These are phyloP conservation scores for Lepidurus packardi DNA, from an alignment of 1,140 invertebrate species.

Conservation along the genomic window DNA sequence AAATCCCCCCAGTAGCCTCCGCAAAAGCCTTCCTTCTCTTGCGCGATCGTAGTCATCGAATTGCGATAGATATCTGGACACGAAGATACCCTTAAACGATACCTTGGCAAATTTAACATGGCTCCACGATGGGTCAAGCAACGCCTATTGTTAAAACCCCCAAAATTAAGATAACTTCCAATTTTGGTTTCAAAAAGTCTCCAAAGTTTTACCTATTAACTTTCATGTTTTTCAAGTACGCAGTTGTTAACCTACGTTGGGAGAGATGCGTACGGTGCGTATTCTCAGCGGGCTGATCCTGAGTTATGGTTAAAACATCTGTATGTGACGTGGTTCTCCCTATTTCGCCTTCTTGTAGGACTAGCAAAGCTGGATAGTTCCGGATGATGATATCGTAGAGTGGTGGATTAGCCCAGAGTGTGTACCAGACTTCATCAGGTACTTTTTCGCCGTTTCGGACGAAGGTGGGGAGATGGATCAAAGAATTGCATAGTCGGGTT, in stretches of 20 bases:
- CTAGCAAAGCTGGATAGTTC: constrained; percentile 31
- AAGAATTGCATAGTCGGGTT: constrained; percentile 61
- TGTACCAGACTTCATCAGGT: constrained; percentile 64
- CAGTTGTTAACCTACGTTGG: constrained; percentile 7
- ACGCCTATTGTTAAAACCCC: constrained; percentile 28
- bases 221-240: constrained; percentile 32
- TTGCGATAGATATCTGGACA: constrained; percentile 85
- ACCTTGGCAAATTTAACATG: constrained; percentile 70
- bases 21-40: constrained; percentile 69
- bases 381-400: constrained; percentile 60
- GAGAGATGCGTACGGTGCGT: neutral
- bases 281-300: constrained; percentile 3
- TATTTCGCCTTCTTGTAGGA: constrained; percentile 10
- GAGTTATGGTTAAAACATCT: neutral
- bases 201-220: constrained; percentile 23
- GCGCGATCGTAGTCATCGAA: constrained; percentile 76
- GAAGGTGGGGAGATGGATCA: constrained; percentile 75
- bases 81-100: constrained; percentile 74
- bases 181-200: constrained; percentile 11
- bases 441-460: constrained; percentile 64
- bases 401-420: constrained; percentile 61
- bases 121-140: constrained; percentile 76
- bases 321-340: neutral
- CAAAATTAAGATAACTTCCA: constrained; percentile 5
- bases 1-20: constrained; percentile 68